Percentiles rank a stretch among this genome's conserved stretches.
phyloP scores from a whole-genome alignment of 2,113 vertebrate genomes.

The Boulengeromyrus knoepffleri region DNA sequence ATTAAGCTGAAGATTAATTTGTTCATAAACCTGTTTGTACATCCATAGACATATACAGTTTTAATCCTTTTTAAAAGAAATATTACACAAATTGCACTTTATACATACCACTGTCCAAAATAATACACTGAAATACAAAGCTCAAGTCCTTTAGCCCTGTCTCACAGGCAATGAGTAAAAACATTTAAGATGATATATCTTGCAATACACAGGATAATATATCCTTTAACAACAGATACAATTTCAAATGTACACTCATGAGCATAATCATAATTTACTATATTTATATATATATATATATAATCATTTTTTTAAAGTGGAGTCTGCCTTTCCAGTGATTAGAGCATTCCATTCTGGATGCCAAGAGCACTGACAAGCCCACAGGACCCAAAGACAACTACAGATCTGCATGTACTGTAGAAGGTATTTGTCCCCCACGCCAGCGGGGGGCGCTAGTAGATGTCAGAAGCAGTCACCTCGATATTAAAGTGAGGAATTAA shows the following conservation, averaged over 20 bases:
- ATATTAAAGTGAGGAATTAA: neutral
- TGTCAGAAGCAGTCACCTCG: neutral
- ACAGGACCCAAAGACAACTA: neutral
- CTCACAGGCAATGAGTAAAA: slow-evolving; percentile 37
- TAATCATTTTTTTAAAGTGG: slow-evolving; percentile 42
- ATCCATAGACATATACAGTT: slow-evolving; percentile 51
- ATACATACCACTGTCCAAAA: slow-evolving; percentile 43
- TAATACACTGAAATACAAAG: slow-evolving; percentile 41
- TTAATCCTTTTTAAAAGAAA: slow-evolving; percentile 50
- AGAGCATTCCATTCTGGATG: slow-evolving; percentile 64
- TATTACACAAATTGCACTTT: slow-evolving; percentile 58
- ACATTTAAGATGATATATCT: slow-evolving; percentile 43
- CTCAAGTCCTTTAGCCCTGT: slow-evolving; percentile 39
- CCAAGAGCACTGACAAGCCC: slow-evolving; percentile 1
- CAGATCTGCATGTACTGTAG: neutral
- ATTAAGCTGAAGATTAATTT: slow-evolving; percentile 53
- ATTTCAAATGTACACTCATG: slow-evolving; percentile 55
- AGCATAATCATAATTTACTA: slow-evolving; percentile 52
- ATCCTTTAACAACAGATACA: slow-evolving; percentile 59
- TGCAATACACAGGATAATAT: slow-evolving; percentile 57
- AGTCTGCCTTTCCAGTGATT: slow-evolving; percentile 65
- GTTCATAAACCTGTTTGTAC: slow-evolving; percentile 56
- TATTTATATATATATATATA: neutral
- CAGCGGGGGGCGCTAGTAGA: slow-evolving; percentile 5
- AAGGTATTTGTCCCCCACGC: slow-evolving; percentile 1